These are phyloP conservation scores for Ridgeia piscesae DNA, from an alignment of 1,140 invertebrate genomes.

Conservation along the genomic window DNA sequence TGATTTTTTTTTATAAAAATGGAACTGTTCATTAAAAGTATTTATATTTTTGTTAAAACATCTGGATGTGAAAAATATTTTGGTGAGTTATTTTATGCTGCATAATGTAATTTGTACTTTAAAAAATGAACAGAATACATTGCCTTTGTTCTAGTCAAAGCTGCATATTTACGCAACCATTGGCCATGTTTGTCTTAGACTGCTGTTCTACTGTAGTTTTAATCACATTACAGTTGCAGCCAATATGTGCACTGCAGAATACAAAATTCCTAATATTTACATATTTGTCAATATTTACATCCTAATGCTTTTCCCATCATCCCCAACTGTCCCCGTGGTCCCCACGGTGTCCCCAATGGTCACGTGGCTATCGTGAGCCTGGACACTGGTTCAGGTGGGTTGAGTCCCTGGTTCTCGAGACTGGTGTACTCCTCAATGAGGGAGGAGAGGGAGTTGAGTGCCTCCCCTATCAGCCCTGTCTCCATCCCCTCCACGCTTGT, in stretches of 20 bases:
- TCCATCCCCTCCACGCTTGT: constrained; percentile 57
- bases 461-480: constrained; percentile 46
- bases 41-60: too few species aligned
- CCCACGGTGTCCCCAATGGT: background rate
- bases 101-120: too few species aligned
- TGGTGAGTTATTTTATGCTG: too few species aligned
- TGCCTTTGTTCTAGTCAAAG: too few species aligned
- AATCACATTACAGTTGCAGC: background rate
- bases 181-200: too few species aligned
- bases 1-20: too few species aligned
- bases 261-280: background rate
- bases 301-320: background rate
- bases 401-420: constrained; percentile 36
- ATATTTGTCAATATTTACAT: constrained; percentile 16
- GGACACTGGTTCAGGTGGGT: constrained; percentile 20
- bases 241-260: background rate
- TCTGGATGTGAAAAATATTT: too few species aligned
- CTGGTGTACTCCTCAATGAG: constrained; percentile 52
- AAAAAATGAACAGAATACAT: too few species aligned
- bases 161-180: too few species aligned
- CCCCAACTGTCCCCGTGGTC: background rate
- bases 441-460: constrained; percentile 48
- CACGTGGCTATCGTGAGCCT: constrained; percentile 17
- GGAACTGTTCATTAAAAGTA: too few species aligned
- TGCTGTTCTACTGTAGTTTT: too few species aligned